Evolutionary conservation across 2,888 invertebrate genomes (phyloP).

Genomic region (Apomyelois bistriatella): DNA sequence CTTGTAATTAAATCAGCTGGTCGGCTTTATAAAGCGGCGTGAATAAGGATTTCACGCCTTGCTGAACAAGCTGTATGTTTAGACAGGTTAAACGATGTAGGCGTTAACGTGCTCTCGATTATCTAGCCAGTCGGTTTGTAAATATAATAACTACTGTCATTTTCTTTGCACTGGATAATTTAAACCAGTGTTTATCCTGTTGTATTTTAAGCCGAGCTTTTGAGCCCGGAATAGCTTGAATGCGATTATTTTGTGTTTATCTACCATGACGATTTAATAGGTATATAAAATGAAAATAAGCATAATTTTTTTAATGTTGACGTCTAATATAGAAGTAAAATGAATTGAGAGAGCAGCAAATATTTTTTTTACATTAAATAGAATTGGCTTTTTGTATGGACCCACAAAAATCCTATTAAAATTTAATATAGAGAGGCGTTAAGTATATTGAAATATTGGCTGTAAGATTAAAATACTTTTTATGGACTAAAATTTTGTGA

Average conservation of each 20-base stretch:
- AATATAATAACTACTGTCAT: no score
- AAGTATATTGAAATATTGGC: not conserved
- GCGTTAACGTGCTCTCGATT: not conserved
- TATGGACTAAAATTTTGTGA: no score
- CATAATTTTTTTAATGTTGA: not conserved
- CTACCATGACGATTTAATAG: no score
- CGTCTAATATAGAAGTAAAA: not conserved
- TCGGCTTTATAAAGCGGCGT: not conserved
- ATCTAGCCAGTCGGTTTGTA: no score
- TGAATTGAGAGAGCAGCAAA: not conserved
- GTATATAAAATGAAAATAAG: not conserved
- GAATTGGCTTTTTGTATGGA: no score
- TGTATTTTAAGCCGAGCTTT: no score
- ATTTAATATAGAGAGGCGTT: not conserved
- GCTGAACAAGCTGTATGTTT: not conserved
- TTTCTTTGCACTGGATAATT: no score
- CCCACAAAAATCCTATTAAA: not conserved
- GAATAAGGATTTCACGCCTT: not conserved
- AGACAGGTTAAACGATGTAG: not conserved
- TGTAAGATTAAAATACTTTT: no score
- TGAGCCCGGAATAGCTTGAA: no score
- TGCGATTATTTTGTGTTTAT: no score
- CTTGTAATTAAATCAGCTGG: constrained; percentile 1
- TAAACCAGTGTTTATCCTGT: no score
- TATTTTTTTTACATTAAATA: no score